These are phyloP conservation scores for Prionace glauca DNA, from an alignment of 2,797 vertebrate species.

Conservation along the genomic window DNA sequence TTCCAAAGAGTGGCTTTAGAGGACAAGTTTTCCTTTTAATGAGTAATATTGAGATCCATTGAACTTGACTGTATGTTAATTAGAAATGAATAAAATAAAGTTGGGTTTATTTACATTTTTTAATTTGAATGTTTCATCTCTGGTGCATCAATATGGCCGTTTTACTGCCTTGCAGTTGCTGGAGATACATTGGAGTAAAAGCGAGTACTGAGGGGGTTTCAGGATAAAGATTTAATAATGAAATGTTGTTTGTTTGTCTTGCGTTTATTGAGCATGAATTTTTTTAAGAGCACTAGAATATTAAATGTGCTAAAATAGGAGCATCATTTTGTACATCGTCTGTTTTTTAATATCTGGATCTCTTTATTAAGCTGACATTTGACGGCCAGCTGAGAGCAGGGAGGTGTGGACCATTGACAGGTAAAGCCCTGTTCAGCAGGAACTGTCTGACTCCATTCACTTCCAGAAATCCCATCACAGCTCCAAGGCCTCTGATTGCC, in stretches of 20 bases:
- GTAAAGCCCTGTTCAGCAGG: background rate
- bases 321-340: background rate
- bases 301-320: background rate
- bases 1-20: background rate
- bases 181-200: background rate
- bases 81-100: conserved; percentile 16
- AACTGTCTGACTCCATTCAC: background rate
- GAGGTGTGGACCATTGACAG: background rate
- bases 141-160: background rate
- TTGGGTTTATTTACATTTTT: conserved; percentile 33
- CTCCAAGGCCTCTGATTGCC: background rate
- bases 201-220: background rate
- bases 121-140: conserved; percentile 30
- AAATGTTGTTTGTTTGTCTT: conserved; percentile 32
- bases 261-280: background rate
- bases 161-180: background rate
- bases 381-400: background rate
- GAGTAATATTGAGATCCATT: conserved; percentile 24
- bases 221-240: conserved; percentile 34
- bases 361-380: background rate
- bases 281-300: conserved; percentile 13
- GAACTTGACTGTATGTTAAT: conserved; percentile 28
- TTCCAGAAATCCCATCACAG: background rate
- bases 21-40: background rate
- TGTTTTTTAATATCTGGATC: background rate